These are phyloP conservation scores for Thrips palmi DNA, from an alignment of 1,140 invertebrate species.

Conservation along the genomic window DNA sequence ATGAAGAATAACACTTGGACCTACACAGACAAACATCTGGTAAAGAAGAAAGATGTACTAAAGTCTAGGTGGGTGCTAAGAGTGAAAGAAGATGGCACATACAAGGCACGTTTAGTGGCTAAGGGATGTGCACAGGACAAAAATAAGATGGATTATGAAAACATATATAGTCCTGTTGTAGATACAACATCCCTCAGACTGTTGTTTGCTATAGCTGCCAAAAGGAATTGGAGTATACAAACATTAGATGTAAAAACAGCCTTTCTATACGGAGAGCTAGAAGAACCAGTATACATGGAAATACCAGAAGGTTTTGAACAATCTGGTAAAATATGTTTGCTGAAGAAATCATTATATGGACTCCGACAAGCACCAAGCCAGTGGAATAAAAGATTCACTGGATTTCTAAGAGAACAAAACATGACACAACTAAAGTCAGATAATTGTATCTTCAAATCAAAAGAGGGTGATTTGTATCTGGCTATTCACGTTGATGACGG, in stretches of 20 bases:
- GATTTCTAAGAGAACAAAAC: slow-evolving; percentile 14
- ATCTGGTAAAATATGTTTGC: slow-evolving; percentile 14
- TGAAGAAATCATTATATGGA: slow-evolving; percentile 21
- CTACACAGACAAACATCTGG: too few species aligned
- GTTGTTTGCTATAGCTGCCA: slow-evolving; percentile 17
- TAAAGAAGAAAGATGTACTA: too few species aligned
- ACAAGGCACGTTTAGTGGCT: slow-evolving; percentile 19
- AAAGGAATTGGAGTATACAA: slow-evolving; percentile 14
- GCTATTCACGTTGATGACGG: slow-evolving; percentile 14
- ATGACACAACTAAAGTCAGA: slow-evolving; percentile 14
- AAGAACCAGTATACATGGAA: slow-evolving; percentile 24
- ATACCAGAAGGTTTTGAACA: slow-evolving; percentile 20
- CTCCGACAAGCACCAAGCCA: slow-evolving; percentile 20
- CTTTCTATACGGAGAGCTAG: slow-evolving; percentile 24
- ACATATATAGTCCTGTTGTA: slow-evolving; percentile 20
- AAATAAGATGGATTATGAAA: slow-evolving; percentile 18
- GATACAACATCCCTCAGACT: slow-evolving; percentile 16
- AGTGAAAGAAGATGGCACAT: slow-evolving; percentile 13
- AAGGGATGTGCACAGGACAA: slow-evolving; percentile 17
- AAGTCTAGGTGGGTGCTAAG: too few species aligned
- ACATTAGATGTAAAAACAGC: slow-evolving; percentile 24
- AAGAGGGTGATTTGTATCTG: slow-evolving; percentile 7
- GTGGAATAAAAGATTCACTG: slow-evolving; percentile 19
- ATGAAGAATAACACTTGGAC: too few species aligned
- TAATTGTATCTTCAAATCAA: slow-evolving; percentile 3